Conservation (phyloP, 1,140 invertebrate species). For the Drosophila chauvacae region DNA sequence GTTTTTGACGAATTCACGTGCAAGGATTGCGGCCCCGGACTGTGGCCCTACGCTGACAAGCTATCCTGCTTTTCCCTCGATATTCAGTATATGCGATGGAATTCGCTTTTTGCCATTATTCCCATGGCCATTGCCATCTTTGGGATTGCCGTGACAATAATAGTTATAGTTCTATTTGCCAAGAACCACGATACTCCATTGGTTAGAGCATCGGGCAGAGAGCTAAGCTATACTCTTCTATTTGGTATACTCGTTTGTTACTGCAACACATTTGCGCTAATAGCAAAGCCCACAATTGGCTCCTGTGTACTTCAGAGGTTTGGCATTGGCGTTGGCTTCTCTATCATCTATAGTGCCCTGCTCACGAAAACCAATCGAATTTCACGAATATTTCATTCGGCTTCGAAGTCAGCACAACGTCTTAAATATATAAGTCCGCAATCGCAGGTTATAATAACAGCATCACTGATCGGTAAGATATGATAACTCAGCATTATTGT, state of each 20-base stretch:
- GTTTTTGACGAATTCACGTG: conserved; percentile 89
- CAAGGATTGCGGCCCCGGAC: conserved; percentile 87
- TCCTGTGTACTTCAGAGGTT: conserved; percentile 89
- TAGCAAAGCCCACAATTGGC: conserved; percentile 88
- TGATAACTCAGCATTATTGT: conserved; percentile 93
- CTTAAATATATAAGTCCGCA: conserved; percentile 87
- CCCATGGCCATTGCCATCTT: conserved; percentile 88
- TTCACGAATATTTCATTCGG: conserved; percentile 92
- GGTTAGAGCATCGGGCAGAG: conserved; percentile 92
- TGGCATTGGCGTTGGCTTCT: conserved; percentile 91
- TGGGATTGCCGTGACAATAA: conserved; percentile 88
- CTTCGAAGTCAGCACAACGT: conserved; percentile 93
- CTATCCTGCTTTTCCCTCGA: conserved; percentile 86
- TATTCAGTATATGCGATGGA: conserved; percentile 85
- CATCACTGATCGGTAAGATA: conserved; percentile 86
- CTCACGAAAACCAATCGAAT: conserved; percentile 95
- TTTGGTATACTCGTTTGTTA: conserved; percentile 86
- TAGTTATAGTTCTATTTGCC: conserved; percentile 88
- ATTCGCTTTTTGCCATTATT: conserved; percentile 88
- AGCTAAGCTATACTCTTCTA: conserved; percentile 92
- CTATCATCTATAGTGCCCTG: conserved; percentile 93
- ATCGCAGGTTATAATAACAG: conserved; percentile 89
- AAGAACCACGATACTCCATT: conserved; percentile 91
- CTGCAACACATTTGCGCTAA: conserved; percentile 87
- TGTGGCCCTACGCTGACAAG: conserved; percentile 87